Conservation (phyloP, 1,140 invertebrate species). For the Capitella teleta region DNA sequence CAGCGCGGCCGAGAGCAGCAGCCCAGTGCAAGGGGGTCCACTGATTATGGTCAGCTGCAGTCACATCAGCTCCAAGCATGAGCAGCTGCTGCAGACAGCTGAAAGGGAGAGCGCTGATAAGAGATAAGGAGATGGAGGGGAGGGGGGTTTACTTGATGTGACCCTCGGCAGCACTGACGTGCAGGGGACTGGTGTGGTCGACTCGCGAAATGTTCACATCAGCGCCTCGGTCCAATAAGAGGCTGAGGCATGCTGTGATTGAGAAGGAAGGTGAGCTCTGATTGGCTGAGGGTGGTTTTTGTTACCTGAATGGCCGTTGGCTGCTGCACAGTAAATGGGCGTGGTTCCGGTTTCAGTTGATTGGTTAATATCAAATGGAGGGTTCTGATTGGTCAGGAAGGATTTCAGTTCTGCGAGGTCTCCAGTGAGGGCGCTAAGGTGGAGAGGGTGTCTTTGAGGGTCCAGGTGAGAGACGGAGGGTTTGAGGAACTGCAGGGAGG, state of each 20-base stretch:
- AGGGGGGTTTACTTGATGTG: slow-evolving; percentile 21
- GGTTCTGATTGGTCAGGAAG: too few species aligned
- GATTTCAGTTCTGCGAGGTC: background rate
- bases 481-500: slow-evolving; percentile 10
- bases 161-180: slow-evolving; percentile 27
- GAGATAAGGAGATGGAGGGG: too few species aligned
- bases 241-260: slow-evolving; percentile 26
- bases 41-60: slow-evolving; percentile 19
- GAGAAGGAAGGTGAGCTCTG: background rate
- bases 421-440: slow-evolving; percentile 10
- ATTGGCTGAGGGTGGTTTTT: background rate
- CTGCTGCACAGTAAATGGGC: slow-evolving; percentile 27
- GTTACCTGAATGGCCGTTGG: slow-evolving; percentile 29
- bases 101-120: too few species aligned
- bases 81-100: slow-evolving; percentile 19
- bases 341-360: slow-evolving; percentile 28
- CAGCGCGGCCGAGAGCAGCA: slow-evolving; percentile 20
- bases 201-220: slow-evolving; percentile 22
- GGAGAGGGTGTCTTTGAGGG: slow-evolving; percentile 21
- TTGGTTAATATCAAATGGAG: slow-evolving; percentile 22
- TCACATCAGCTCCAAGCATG: slow-evolving; percentile 22
- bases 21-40: slow-evolving; percentile 31
- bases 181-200: slow-evolving; percentile 27
- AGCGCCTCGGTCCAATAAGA: slow-evolving; percentile 28
- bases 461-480: slow-evolving; percentile 17